phyloP scores from a whole-genome alignment of 2,113 vertebrate species.

The Alethe diademata region DNA sequence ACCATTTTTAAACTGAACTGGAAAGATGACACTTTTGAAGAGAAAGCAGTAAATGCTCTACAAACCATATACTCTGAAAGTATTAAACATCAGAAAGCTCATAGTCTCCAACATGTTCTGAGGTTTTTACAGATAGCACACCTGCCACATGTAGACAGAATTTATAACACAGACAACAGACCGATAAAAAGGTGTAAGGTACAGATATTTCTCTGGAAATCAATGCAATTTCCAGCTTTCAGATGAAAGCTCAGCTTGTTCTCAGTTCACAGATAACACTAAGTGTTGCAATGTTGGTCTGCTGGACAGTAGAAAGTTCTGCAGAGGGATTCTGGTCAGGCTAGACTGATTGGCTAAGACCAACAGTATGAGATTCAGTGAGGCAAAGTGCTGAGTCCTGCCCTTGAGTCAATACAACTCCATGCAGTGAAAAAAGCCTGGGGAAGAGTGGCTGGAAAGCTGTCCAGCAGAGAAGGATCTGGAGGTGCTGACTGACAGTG shows the following conservation, averaged over 20 bases:
- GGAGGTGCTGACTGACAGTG: background rate
- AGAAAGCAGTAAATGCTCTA: background rate
- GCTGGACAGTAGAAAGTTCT: background rate
- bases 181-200: background rate
- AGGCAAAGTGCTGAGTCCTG: background rate
- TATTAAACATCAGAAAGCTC: background rate
- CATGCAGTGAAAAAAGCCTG: background rate
- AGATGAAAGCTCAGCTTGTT: background rate
- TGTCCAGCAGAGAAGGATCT: background rate
- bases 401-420: background rate
- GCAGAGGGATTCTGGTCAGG: background rate
- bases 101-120: accelerated
- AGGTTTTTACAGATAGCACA: background rate
- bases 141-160: background rate
- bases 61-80: background rate
- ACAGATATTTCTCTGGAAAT: background rate
- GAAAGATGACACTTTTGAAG: background rate
- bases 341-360: background rate
- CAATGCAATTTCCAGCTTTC: background rate
- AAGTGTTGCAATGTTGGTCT: background rate
- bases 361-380: background rate
- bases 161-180: accelerated
- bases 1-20: background rate
- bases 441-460: background rate
- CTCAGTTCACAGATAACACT: background rate